These are phyloP conservation scores for Oncorhynchus nerka DNA, from an alignment of 2,113 vertebrate species.

Conservation along the genomic window DNA sequence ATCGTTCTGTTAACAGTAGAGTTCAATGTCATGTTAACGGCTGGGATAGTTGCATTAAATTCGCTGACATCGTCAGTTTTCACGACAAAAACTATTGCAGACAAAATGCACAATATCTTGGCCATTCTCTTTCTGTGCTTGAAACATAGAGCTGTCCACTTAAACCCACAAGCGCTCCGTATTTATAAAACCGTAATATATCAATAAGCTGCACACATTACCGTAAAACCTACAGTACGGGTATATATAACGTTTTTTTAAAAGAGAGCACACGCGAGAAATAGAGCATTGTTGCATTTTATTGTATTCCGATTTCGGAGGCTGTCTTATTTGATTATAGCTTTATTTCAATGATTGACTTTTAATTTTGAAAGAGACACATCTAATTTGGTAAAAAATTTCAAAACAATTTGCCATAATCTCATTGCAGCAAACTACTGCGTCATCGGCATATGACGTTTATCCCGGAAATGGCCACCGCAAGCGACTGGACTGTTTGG, in stretches of 20 bases:
- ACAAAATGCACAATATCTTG: conserved; percentile 42
- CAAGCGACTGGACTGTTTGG: conserved; percentile 19
- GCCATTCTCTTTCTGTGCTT: conserved; percentile 48
- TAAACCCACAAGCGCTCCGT: not conserved
- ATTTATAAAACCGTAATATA: conserved; percentile 2
- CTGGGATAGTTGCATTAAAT: not conserved
- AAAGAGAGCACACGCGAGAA: not conserved
- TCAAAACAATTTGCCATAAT: not conserved
- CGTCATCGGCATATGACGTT: conserved; percentile 26
- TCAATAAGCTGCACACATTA: not conserved
- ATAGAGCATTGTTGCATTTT: not conserved
- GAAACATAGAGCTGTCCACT: not conserved
- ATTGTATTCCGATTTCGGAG: too few species aligned
- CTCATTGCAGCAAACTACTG: conserved; percentile 41
- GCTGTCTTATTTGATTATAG: too few species aligned
- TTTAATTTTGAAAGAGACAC: not conserved
- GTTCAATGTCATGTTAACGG: not conserved
- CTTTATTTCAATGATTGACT: not conserved
- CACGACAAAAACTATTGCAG: conserved; percentile 34
- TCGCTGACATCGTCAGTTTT: not conserved
- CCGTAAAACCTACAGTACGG: not conserved
- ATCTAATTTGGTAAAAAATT: too few species aligned
- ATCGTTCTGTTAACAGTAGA: conserved; percentile 3
- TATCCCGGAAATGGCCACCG: conserved; percentile 52
- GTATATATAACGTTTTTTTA: not conserved